These are phyloP conservation scores for Nothoprocta pentlandii DNA, from an alignment of 2,113 vertebrate genomes.

Conservation along the genomic window DNA sequence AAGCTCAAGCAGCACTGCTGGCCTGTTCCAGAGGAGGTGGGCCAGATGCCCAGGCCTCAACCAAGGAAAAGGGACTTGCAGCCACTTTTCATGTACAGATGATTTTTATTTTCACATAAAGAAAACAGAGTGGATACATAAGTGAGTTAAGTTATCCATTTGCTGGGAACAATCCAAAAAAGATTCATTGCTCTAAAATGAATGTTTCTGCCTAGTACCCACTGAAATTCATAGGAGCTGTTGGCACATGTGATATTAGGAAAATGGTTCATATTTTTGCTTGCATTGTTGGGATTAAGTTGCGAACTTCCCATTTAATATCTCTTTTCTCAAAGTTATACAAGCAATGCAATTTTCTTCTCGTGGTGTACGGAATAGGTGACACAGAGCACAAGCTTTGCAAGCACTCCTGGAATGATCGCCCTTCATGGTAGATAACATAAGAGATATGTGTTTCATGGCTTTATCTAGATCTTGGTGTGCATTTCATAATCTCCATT, in stretches of 20 bases:
- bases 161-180: neutral
- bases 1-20: neutral
- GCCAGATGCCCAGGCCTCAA: neutral
- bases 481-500: neutral
- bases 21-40: neutral
- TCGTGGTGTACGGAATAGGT: neutral
- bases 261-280: constrained; percentile 35
- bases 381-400: neutral
- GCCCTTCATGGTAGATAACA: neutral
- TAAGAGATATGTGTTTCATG: neutral
- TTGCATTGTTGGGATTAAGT: constrained; percentile 41
- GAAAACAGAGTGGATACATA: neutral
- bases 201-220: neutral
- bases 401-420: constrained; percentile 17
- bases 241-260: neutral
- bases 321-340: neutral
- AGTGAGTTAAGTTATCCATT: neutral
- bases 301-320: neutral
- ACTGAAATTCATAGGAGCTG: neutral
- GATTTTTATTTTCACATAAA: neutral
- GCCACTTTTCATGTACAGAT: neutral
- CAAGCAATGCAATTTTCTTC: neutral
- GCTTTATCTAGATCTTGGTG: rapidly evolving
- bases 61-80: neutral
- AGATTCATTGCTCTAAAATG: neutral